phyloP scores from a whole-genome alignment of 30 jellyfish, hydroid and myxozoan species.

The Turritopsis rubra region DNA sequence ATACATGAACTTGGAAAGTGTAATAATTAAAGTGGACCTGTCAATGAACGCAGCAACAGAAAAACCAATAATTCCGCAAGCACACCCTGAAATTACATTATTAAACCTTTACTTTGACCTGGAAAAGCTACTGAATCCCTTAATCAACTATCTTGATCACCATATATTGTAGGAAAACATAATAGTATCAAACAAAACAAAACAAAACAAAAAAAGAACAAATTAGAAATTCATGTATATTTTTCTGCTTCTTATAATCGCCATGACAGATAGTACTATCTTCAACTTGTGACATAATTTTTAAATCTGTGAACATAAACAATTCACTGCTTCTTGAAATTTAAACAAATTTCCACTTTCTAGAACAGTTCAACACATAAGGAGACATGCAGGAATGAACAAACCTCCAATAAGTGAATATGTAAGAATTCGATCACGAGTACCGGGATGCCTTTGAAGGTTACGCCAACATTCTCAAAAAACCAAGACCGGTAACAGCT shows the following conservation, averaged over 20 bases:
- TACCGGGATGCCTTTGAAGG: constrained; percentile 4
- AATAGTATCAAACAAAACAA: too few species aligned
- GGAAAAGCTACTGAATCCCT: too few species aligned
- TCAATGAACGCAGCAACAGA: not conserved
- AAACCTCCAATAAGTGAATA: not conserved
- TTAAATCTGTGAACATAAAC: not conserved
- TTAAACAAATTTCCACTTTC: not conserved
- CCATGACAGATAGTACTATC: too few species aligned
- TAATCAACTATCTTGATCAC: too few species aligned
- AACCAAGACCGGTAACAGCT: constrained; percentile 13
- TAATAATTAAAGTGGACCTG: not conserved
- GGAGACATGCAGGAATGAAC: not conserved
- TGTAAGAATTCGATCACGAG: not conserved
- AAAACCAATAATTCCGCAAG: not conserved
- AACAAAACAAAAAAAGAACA: too few species aligned
- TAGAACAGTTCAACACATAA: not conserved
- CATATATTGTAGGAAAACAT: too few species aligned
- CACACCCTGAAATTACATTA: not conserved
- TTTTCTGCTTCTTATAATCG: too few species aligned
- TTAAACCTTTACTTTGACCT: too few species aligned
- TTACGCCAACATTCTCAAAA: constrained; percentile 11
- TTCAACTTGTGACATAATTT: not conserved
- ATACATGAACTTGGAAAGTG: not conserved
- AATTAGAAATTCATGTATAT: too few species aligned
- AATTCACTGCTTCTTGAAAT: not conserved